Percentiles rank a stretch among this genome's conserved stretches.
Conservation (phyloP, 2,113 vertebrate genomes). For the Nothoprocta perdicaria region DNA sequence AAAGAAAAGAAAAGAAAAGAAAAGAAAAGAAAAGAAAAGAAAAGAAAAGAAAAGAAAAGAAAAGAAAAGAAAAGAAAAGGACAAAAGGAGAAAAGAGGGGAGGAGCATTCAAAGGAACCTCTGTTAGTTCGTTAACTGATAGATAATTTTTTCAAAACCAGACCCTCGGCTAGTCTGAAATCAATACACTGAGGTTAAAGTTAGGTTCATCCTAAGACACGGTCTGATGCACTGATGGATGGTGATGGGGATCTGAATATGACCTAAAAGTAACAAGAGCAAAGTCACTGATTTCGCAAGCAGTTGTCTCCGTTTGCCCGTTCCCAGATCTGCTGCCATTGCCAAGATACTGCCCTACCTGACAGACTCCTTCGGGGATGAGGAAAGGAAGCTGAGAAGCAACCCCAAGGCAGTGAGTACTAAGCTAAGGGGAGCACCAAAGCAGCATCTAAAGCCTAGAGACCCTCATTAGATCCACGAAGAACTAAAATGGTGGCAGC, state of each 20-base stretch:
- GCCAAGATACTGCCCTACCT: no score
- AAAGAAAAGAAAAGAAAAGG: no score
- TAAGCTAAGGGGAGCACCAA: not conserved
- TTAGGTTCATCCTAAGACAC: no score
- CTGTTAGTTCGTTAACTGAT: not conserved
- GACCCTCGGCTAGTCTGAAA: not conserved
- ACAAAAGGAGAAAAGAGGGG: no score
- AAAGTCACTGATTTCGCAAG: not conserved
- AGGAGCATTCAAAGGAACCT: not conserved
- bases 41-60: no score
- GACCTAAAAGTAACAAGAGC: not conserved
- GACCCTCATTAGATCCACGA: rapidly evolving
- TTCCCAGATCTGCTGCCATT: not conserved
- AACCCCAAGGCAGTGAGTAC: no score
- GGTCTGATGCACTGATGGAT: not conserved
- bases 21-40: not conserved
- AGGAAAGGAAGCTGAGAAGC: not conserved
- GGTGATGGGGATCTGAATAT: not conserved
- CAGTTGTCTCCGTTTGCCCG: not conserved
- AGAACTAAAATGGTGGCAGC: not conserved
- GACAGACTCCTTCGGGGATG: no score
- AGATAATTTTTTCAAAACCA: not conserved
- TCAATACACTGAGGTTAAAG: not conserved
- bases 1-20: not conserved
- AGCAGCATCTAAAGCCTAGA: not conserved